These are phyloP conservation scores for Falco rusticolus DNA, from an alignment of 2,797 vertebrate genomes.

Conservation along the genomic window DNA sequence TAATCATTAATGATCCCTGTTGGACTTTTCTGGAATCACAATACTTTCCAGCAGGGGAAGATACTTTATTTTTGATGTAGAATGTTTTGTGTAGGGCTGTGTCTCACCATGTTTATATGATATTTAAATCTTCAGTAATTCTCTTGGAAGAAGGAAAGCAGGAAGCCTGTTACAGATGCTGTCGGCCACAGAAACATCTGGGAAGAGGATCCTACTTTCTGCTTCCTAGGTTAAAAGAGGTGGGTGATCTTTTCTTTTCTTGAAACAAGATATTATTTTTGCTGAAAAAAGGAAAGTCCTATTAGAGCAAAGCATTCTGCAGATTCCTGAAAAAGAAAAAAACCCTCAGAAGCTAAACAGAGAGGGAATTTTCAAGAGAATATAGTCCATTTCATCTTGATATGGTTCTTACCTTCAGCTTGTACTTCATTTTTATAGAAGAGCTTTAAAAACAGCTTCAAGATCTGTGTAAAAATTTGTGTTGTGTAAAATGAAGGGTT, in stretches of 20 bases:
- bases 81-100: neutral
- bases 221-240: neutral
- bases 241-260: neutral
- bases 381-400: neutral
- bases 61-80: neutral
- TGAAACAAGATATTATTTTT: neutral
- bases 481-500: slow-evolving; percentile 13
- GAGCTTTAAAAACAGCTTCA: neutral
- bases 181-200: fast-evolving
- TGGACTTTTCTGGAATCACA: neutral
- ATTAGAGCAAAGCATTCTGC: neutral
- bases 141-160: neutral
- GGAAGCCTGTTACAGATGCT: neutral
- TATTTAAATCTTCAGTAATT: neutral
- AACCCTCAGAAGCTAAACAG: neutral
- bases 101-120: neutral
- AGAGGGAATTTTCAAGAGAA: neutral
- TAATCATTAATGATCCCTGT: neutral
- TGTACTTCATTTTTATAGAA: neutral
- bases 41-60: neutral
- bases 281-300: neutral
- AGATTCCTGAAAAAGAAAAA: neutral
- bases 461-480: neutral
- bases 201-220: neutral
- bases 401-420: neutral